Percentiles rank a stretch among this genome's conserved stretches.
Conservation (phyloP, 2,113 vertebrate species). For the Colistium nudipinnis region DNA sequence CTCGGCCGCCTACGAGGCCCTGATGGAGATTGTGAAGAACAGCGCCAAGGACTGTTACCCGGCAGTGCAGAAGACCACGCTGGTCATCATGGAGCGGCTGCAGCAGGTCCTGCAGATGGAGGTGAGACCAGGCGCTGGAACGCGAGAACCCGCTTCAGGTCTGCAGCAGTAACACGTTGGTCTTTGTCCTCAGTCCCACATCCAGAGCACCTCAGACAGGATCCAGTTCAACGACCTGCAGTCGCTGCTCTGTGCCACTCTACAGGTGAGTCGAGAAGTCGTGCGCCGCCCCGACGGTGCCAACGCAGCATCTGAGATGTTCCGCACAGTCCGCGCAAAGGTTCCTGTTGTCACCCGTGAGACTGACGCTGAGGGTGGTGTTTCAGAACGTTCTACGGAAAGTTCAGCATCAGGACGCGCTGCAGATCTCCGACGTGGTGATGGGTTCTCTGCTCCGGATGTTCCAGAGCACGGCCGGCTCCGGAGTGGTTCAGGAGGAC, state of each 20-base stretch:
- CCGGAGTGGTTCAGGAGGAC: slow-evolving; percentile 94
- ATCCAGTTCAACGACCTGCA: slow-evolving; percentile 99
- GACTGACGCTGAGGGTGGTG: too few species aligned
- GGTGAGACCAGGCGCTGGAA: slow-evolving; percentile 80
- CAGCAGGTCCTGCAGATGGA: slow-evolving; percentile 99
- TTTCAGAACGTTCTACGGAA: slow-evolving; percentile 97
- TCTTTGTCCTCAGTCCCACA: slow-evolving; percentile 87
- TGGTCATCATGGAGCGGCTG: slow-evolving; percentile 98
- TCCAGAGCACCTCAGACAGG: slow-evolving; percentile 97
- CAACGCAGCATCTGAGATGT: background rate
- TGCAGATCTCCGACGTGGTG: slow-evolving; percentile 98
- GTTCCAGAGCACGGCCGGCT: slow-evolving; percentile 98
- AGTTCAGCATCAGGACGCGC: slow-evolving; percentile 95
- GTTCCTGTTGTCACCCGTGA: too few species aligned
- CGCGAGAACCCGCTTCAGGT: too few species aligned
- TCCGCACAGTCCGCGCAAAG: too few species aligned
- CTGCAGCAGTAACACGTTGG: background rate
- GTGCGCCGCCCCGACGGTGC: too few species aligned
- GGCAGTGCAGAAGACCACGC: slow-evolving; percentile 96
- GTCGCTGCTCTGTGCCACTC: slow-evolving; percentile 95
- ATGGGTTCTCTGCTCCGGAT: slow-evolving; percentile 97
- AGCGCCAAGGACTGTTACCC: slow-evolving; percentile 99
- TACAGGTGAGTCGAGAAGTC: slow-evolving; percentile 97
- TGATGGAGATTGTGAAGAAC: slow-evolving; percentile 99
- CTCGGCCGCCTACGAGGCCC: slow-evolving; percentile 95